Percentiles rank a stretch among this genome's conserved stretches.
Evolutionary conservation across 2,113 vertebrate genomes (phyloP).

Genomic region (Pterocles orientalis): DNA sequence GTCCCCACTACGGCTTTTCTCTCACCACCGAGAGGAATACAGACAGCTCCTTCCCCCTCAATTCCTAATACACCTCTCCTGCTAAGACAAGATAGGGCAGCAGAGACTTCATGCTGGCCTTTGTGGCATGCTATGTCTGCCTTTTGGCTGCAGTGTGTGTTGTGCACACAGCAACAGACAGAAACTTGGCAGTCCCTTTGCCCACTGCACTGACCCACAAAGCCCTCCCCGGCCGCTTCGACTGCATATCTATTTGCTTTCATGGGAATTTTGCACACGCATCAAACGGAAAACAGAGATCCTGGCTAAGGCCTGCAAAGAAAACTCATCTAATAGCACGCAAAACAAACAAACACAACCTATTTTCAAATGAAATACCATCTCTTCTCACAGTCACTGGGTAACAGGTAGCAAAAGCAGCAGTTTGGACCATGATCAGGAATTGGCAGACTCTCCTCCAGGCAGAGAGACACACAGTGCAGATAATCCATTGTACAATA

Average conservation of each 20-base stretch:
- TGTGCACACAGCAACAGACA: background rate
- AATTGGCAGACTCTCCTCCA: background rate
- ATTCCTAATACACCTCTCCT: background rate
- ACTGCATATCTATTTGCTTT: background rate
- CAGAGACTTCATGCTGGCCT: background rate
- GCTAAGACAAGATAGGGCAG: background rate
- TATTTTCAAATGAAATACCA: background rate
- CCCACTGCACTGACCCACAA: background rate
- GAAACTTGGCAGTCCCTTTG: background rate
- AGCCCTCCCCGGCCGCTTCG: background rate
- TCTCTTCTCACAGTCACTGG: background rate
- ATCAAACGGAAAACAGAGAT: background rate
- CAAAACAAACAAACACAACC: background rate
- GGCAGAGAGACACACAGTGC: background rate
- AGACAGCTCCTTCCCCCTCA: background rate
- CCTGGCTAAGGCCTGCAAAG: background rate
- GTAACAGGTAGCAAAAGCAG: background rate
- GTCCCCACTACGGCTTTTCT: background rate
- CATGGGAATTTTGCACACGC: background rate
- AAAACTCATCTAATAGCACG: background rate
- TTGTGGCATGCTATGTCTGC: background rate
- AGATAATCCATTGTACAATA: background rate
- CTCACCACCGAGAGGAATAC: background rate
- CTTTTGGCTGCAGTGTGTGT: fast-evolving
- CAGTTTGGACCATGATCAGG: background rate